Conservation (phyloP, 2,113 vertebrate genomes). For the Actenoides lindsayi region DNA sequence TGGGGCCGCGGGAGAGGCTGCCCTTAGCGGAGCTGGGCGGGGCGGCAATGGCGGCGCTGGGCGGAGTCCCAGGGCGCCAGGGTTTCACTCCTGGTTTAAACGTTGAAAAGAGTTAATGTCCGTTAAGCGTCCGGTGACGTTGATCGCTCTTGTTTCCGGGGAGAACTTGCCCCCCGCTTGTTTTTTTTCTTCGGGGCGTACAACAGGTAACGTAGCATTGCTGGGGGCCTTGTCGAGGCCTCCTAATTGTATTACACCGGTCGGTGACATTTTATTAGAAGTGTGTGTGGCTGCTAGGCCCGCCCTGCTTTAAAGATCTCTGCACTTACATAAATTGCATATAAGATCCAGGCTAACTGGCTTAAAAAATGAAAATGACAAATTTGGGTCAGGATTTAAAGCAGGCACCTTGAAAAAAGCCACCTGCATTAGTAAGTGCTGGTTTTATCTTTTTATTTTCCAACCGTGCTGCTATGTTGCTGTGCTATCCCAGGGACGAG, state of each 20-base stretch:
- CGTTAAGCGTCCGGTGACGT: rapidly evolving
- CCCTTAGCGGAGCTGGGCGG: too few species aligned
- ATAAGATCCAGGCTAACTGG: background rate
- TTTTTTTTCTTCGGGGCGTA: background rate
- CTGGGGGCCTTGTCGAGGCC: background rate
- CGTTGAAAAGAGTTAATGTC: too few species aligned
- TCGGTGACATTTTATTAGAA: rapidly evolving
- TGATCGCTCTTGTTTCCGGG: background rate
- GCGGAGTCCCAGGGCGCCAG: rapidly evolving
- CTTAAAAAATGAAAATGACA: background rate
- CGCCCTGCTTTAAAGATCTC: too few species aligned
- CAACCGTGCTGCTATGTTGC: rapidly evolving
- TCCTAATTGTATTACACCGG: rapidly evolving
- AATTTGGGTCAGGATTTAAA: background rate
- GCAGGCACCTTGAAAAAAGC: background rate
- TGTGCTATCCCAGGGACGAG: background rate
- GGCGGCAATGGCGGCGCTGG: background rate
- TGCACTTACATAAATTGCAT: background rate
- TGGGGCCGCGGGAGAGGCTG: background rate
- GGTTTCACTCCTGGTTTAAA: rapidly evolving
- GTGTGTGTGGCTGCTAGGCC: background rate
- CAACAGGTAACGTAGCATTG: background rate
- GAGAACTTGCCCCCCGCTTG: too few species aligned
- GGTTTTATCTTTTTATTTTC: background rate
- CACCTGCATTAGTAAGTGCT: rapidly evolving